Percentiles rank a stretch among this genome's conserved stretches.
Conservation (phyloP, 2,888 invertebrate species). For the Hartigia nigra region DNA sequence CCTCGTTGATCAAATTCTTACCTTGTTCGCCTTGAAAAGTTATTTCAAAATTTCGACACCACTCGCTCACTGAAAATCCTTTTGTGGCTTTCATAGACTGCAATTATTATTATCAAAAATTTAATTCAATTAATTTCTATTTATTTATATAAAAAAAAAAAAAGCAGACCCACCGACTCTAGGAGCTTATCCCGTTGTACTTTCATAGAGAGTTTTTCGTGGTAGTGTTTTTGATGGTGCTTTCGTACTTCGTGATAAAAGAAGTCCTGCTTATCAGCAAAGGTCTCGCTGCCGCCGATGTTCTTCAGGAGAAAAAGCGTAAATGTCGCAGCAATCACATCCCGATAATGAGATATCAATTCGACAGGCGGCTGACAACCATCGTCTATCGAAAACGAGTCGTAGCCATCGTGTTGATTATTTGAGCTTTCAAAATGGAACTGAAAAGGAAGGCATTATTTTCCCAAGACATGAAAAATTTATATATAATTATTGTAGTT, state of each 20-base stretch:
- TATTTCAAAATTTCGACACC: slow-evolving; percentile 95
- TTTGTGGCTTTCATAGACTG: slow-evolving; percentile 86
- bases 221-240: slow-evolving; percentile 87
- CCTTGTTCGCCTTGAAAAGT: slow-evolving; percentile 95
- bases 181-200: slow-evolving; percentile 84
- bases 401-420: slow-evolving; percentile 69
- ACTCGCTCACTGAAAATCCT: slow-evolving; percentile 87
- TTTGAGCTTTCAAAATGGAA: slow-evolving; percentile 74
- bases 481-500: not conserved
- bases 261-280: slow-evolving; percentile 81
- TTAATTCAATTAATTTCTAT: not conserved
- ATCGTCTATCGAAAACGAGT: slow-evolving; percentile 86
- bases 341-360: slow-evolving; percentile 84
- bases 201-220: slow-evolving; percentile 86
- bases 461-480: not conserved
- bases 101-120: not conserved
- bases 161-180: slow-evolving; percentile 78
- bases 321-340: slow-evolving; percentile 93
- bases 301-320: slow-evolving; percentile 91
- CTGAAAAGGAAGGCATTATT: slow-evolving; percentile 63
- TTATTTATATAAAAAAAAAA: not conserved
- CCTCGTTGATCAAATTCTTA: slow-evolving; percentile 49
- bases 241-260: slow-evolving; percentile 82
- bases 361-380: slow-evolving; percentile 90
- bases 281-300: slow-evolving; percentile 95